Conservation (phyloP, 2,113 vertebrate genomes). For the Ovibos moschatus region DNA sequence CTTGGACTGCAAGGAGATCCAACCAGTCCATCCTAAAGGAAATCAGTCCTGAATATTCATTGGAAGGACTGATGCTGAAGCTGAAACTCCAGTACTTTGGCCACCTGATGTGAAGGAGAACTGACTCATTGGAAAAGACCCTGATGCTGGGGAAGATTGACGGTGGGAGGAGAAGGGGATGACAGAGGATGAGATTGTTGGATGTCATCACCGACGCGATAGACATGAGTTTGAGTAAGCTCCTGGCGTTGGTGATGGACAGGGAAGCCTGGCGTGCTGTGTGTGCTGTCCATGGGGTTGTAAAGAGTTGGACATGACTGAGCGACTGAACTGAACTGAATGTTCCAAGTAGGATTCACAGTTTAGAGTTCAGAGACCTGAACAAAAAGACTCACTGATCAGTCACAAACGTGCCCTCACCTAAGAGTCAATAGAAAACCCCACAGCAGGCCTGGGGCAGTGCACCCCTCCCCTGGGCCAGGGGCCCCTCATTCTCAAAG, state of each 20-base stretch:
- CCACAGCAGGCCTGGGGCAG: neutral
- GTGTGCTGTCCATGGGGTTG: neutral
- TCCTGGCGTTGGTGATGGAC: neutral
- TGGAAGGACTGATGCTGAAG: neutral
- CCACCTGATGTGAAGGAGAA: neutral
- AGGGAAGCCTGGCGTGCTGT: neutral
- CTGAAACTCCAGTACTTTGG: neutral
- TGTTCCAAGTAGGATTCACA: neutral
- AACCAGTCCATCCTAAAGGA: neutral
- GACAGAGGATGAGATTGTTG: neutral
- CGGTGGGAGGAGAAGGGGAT: neutral
- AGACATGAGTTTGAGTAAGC: neutral
- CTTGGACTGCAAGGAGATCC: neutral
- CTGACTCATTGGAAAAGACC: neutral
- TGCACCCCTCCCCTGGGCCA: neutral
- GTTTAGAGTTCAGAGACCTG: neutral
- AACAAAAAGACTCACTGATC: neutral
- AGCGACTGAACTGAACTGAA: neutral
- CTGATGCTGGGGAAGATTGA: neutral
- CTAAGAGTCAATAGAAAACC: neutral
- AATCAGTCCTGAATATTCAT: neutral
- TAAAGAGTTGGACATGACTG: neutral
- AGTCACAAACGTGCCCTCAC: neutral
- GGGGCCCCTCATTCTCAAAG: neutral
- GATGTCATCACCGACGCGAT: accelerated